Conservation (phyloP, 1,140 invertebrate species). For the Limonius californicus region DNA sequence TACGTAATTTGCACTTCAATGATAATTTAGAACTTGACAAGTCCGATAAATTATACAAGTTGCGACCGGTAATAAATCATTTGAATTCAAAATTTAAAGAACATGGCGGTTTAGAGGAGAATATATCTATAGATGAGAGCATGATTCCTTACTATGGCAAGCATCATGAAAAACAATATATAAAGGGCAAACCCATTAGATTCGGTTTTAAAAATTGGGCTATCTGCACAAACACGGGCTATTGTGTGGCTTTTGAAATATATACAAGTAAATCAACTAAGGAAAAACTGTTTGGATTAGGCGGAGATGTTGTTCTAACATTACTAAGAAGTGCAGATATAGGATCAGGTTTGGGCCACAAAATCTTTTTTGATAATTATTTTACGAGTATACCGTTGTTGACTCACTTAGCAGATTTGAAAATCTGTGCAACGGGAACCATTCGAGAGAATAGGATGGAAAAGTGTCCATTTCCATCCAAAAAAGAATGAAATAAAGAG, state of each 20-base stretch:
- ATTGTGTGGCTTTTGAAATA: constrained; percentile 27
- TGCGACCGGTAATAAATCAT: constrained; percentile 21
- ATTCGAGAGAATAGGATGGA: background rate
- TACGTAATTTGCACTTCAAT: constrained; percentile 26
- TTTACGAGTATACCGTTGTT: constrained; percentile 22
- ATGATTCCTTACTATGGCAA: constrained; percentile 34
- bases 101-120: constrained; percentile 32
- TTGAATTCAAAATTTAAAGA: constrained; percentile 27
- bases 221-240: constrained; percentile 25
- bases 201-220: constrained; percentile 35
- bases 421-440: constrained; percentile 12
- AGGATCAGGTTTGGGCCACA: constrained; percentile 24
- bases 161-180: constrained; percentile 44
- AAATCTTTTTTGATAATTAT: constrained; percentile 30
- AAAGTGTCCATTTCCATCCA: background rate
- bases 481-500: constrained; percentile 17
- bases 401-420: constrained; percentile 13
- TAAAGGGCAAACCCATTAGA: constrained; percentile 38
- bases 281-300: constrained; percentile 25
- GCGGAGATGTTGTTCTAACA: constrained; percentile 26
- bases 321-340: constrained; percentile 25
- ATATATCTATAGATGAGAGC: constrained; percentile 23
- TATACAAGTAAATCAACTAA: constrained; percentile 24
- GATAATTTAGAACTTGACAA: constrained; percentile 19
- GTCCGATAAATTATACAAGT: constrained; percentile 25